Conservation (phyloP, 2,888 invertebrate species). For the Deilephila porcellus region DNA sequence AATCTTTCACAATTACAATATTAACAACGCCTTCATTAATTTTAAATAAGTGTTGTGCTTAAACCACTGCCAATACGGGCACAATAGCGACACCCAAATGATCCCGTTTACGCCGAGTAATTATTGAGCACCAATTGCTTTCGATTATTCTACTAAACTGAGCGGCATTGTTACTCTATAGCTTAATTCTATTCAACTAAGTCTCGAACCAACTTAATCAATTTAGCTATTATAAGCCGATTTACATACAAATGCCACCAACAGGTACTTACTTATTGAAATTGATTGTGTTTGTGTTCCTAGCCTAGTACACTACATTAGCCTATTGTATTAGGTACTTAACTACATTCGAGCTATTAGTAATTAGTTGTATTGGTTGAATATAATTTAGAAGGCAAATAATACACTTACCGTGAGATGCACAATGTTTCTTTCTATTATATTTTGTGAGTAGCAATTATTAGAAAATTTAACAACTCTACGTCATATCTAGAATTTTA, state of each 20-base stretch:
- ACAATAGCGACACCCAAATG: background rate
- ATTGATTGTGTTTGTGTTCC: background rate
- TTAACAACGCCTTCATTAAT: background rate
- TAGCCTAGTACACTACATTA: background rate
- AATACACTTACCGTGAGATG: too few species aligned
- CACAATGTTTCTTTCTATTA: too few species aligned
- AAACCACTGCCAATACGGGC: background rate
- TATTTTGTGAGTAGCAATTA: too few species aligned
- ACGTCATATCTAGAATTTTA: too few species aligned
- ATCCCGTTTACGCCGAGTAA: background rate
- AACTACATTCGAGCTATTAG: too few species aligned
- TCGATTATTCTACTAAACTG: conserved; percentile 22
- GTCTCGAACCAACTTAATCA: conserved; percentile 13
- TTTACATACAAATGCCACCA: background rate
- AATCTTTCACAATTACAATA: background rate
- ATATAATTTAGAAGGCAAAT: too few species aligned
- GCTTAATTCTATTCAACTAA: conserved; percentile 23
- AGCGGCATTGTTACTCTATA: conserved; percentile 3
- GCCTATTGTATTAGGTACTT: background rate
- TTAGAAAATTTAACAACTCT: too few species aligned
- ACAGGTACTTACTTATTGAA: background rate
- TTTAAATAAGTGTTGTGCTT: background rate
- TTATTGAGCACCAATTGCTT: conserved; percentile 19
- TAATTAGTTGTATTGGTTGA: too few species aligned
- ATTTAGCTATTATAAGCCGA: conserved; percentile 20